Evolutionary conservation across 2,888 invertebrate species (phyloP).

Genomic region (Electrophaes corylata): DNA sequence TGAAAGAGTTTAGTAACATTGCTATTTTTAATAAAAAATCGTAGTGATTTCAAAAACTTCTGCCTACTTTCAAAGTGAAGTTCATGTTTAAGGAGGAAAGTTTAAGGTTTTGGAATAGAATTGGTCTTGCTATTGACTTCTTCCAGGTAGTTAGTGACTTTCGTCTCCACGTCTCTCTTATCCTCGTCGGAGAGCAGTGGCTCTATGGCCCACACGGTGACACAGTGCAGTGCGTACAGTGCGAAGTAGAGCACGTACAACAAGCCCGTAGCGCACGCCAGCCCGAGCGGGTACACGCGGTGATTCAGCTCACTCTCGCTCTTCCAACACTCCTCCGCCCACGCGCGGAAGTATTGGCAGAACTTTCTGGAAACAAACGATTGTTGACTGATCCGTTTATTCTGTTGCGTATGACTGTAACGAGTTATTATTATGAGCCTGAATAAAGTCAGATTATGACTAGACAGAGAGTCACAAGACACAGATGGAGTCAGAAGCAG

Average conservation of each 20-base stretch:
- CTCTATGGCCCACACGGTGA: slow-evolving; percentile 65
- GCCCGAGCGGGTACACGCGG: slow-evolving; percentile 49
- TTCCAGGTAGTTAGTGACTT: slow-evolving; percentile 55
- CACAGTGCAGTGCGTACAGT: slow-evolving; percentile 51
- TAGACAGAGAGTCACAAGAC: no score
- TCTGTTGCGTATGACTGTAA: no score
- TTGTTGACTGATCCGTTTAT: background rate
- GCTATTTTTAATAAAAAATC: no score
- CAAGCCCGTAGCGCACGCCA: slow-evolving; percentile 53
- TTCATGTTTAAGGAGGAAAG: no score
- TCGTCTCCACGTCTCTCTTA: slow-evolving; percentile 40
- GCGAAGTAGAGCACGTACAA: slow-evolving; percentile 60
- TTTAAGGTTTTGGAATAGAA: slow-evolving; percentile 7
- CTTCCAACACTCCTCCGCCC: slow-evolving; percentile 65
- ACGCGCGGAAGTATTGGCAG: slow-evolving; percentile 62
- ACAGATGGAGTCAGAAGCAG: no score
- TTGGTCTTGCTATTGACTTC: slow-evolving; percentile 46
- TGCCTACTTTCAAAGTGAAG: no score
- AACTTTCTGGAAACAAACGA: slow-evolving; percentile 49
- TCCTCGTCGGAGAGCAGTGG: slow-evolving; percentile 56
- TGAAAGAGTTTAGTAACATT: no score
- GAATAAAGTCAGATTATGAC: no score
- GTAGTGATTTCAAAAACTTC: no score
- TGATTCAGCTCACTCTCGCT: slow-evolving; percentile 41
- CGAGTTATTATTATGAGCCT: no score